These are phyloP conservation scores for Turdus rufiventris DNA, from an alignment of 2,113 vertebrate species.

Conservation along the genomic window DNA sequence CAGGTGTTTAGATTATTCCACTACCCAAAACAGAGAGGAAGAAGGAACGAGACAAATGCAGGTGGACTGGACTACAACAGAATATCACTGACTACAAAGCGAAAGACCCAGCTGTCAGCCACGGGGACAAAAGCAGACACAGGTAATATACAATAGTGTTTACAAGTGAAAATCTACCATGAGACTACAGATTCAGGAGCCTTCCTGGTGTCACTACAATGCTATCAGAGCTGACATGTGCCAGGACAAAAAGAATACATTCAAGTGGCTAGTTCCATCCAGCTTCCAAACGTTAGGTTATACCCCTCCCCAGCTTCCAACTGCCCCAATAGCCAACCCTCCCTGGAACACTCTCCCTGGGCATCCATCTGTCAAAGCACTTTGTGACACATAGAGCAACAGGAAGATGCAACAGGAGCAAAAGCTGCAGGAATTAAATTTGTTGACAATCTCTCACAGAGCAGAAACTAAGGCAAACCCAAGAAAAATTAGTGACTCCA, in stretches of 20 bases:
- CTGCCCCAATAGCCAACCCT: fast-evolving
- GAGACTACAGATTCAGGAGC: neutral
- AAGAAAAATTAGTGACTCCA: neutral
- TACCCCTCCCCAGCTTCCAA: neutral
- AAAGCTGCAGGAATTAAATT: neutral
- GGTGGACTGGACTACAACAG: neutral
- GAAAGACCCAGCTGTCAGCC: neutral
- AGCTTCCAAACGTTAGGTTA: neutral
- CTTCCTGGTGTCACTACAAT: neutral
- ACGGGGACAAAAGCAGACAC: neutral
- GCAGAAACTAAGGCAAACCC: neutral
- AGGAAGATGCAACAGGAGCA: neutral
- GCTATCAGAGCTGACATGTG: neutral
- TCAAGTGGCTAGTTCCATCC: neutral
- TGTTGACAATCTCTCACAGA: neutral
- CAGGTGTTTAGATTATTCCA: neutral
- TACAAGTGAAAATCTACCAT: neutral
- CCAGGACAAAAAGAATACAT: neutral
- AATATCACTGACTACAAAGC: neutral
- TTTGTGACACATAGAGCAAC: neutral
- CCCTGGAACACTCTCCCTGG: neutral
- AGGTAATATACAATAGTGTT: neutral
- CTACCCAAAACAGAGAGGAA: neutral
- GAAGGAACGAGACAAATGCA: neutral
- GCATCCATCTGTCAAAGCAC: neutral